phyloP scores from a whole-genome alignment of 1,140 invertebrate genomes.

The Hycleus cichorii region DNA sequence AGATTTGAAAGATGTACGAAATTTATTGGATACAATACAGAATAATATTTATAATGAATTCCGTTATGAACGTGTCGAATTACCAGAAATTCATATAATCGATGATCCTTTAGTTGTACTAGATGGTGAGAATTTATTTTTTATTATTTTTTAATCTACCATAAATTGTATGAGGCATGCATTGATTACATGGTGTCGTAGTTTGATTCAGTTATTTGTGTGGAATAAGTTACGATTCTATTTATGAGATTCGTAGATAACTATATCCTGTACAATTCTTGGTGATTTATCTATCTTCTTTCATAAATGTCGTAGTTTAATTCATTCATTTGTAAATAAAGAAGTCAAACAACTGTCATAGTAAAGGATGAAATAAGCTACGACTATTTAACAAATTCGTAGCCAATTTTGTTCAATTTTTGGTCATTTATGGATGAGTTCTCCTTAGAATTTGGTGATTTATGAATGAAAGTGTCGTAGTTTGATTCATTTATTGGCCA shows the following conservation, averaged over 20 bases:
- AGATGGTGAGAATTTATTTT: background rate
- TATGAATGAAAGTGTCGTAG: too few species aligned
- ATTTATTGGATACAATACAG: constrained; percentile 28
- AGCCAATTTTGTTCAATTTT: too few species aligned
- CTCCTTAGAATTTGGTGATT: too few species aligned
- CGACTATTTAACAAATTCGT: too few species aligned
- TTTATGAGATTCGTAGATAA: background rate
- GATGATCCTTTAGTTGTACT: background rate
- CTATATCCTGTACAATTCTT: background rate
- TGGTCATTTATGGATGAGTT: too few species aligned
- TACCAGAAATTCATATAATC: constrained; percentile 20
- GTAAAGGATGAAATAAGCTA: background rate
- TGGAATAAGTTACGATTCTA: background rate
- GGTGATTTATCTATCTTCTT: constrained; percentile 32
- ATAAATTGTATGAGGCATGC: background rate
- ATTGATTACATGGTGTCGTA: background rate
- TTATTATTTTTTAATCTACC: background rate
- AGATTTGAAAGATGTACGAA: constrained; percentile 20
- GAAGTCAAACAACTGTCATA: too few species aligned
- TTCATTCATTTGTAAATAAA: too few species aligned
- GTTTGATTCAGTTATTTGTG: background rate
- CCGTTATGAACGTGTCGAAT: constrained; percentile 17
- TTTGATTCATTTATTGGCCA: too few species aligned
- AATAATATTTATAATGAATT: constrained; percentile 33
- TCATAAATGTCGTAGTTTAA: too few species aligned